Evolutionary conservation across 2,888 invertebrate genomes (phyloP), one percentile per base, ranked within the genome.

Genomic region (Pterobdella sp.): DNA sequence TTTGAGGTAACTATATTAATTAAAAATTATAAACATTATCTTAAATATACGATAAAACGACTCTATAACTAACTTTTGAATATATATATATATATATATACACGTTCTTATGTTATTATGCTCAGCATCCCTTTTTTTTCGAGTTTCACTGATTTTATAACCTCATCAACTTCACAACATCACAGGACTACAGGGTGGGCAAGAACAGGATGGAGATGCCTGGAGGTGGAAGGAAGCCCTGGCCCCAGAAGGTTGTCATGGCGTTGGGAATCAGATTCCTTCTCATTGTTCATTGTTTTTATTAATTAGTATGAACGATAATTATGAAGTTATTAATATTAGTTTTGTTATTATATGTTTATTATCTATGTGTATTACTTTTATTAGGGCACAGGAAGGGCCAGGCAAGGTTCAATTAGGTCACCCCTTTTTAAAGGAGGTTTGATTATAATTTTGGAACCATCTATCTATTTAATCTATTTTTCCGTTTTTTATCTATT

Each of bases 201-300:
- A 90, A 91, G 82, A 88, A 89, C 0, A 86, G 92, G 73, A 90
- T 91, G 0, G 97, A 98, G 85, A 89, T 91, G 73, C 86, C 88
- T 68, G 95, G 95, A 52, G 93, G 94, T 72, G 93, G 93, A 0
- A 87, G 88, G 68, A 97, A 98, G 80, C 97, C 97, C 0, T 96
- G 95, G 94, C 93, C 92, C 10, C 71, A 71, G 36, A 71, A 71
- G 60, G 60, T 56, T 22, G 56, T 56, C n/a, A 26, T 1, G 56
- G 1, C 26, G 26, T 22, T 56, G 56, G 56, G 22, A 26, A 26
- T 56, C n/a, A 26, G n/a, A n/a, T n/a, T n/a, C n/a, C n/a, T n/a
- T n/a, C n/a, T n/a, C n/a, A n/a, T n/a, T n/a, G n/a, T n/a, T n/a
- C n/a, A n/a, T n/a, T n/a, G n/a, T n/a, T n/a, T n/a, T n/a, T n/a